Evolutionary conservation across 2,797 vertebrate species (phyloP), one percentile per base, ranked within the genome.

Genomic region (Phaenicophaeus curvirostris): DNA sequence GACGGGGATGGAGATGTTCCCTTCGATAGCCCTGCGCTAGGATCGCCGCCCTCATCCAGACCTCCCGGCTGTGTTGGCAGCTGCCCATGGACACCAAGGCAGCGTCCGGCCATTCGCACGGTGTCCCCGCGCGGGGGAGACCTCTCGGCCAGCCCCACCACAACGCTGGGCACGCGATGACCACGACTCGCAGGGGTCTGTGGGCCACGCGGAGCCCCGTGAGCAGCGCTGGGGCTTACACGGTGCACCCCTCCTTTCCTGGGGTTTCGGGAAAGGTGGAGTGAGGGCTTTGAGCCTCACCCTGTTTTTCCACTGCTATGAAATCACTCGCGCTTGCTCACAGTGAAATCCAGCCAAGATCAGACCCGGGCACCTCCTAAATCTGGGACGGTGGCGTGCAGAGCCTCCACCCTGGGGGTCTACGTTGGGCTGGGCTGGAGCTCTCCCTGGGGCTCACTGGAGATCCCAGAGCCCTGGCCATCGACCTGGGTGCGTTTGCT

Each of bases 121-220:
- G 24, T 20, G 61, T 27, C 16, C 15, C 15, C 25, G 15, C 15
- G 12, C 11, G 18, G 9, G 39, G 76, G 61, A 18, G 1, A 7
- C 11, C 28, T 8, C 41, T 81, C 1, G n/a, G 13, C 10, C 83
- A 93, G 62, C 18, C 31, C 57, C 4, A 2, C 66, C 55, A 53
- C 53, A 44, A 27, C 51, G 12, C 13, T 54, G 62, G 27, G 48
- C 25, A 9, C 1, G 2, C 0, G 39, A 39, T 39, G 9, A n/a
- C 39, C 39, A 39, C 39, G 58, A 50, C 19, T 71, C 3, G 0
- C 20, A 35, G 41, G 79, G 16, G n/a, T 53, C 11, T 11, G 33
- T 4, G 58, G 76, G 72, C 15, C 48, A 19, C 10, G 39, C 30
- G 41, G 15, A 53, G 66, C 27, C 33, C 1, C 0, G 0, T 0